Base-by-base conservation (phyloP, 1,140 invertebrate genomes). In the Muscidifurax raptorellus region DNA sequence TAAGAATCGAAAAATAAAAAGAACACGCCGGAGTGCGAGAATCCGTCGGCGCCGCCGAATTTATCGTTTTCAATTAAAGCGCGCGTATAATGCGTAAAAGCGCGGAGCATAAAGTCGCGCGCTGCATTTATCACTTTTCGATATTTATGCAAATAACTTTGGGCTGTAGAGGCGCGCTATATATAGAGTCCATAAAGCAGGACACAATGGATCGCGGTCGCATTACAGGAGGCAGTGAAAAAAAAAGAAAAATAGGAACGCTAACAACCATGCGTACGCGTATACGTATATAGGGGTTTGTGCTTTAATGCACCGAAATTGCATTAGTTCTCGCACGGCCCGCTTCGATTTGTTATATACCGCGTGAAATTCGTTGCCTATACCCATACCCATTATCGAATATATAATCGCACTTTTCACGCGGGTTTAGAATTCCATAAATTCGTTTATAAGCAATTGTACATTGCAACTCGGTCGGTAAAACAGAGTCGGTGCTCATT, bases 121-220 rank as follows among this genome's bases (percentile, higher is more conserved):
- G 32, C n/a, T 76, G 30, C 72, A 66, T 82, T 82, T 66, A 82
- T 83, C 81, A 83, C 72, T 66, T 67, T 83, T 83, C 74, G 36
- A 83, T 83, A 47, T 76, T 83, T 83, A 82, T 82, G 81, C 74
- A 76, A 83, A 83, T 77, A 77, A 64, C 13, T 52, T 72, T 1
- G 66, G n/a, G 67, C n/a, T 69, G 25, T 13, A 64, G 28, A 12
- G 28, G 27, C 52, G 18, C n/a, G 64, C 36, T n/a, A n/a, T 64
- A n/a, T 22, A 47, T 66, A 5, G 15, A 15, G 25, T 80, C 32
- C n/a, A 69, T 18, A 40, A 69, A 80, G n/a, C 12, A 36, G 7
- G 32, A 15, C 47, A 78, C 18, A 64, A 64, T 64, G 4, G 27
- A 64, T 36, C 0, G 28, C 12, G 32, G 32, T 32, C 22, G 22